phyloP scores from a whole-genome alignment of 1,140 invertebrate genomes.

The Drosophila repletoides region DNA sequence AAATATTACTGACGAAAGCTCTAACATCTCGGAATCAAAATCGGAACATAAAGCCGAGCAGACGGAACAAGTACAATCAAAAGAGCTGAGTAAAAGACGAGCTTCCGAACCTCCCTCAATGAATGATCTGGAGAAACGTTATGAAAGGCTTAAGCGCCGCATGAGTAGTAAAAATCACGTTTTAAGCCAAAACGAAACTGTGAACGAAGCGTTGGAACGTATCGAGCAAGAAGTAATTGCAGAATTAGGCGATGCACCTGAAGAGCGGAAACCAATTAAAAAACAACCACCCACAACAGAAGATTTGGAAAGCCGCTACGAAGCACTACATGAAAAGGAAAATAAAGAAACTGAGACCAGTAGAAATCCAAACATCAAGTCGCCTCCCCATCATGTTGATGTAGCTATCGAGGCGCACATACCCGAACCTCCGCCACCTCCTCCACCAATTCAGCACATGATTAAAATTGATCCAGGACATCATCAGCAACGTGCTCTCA shows the following conservation, averaged over 20 bases:
- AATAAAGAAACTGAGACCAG: constrained; percentile 1
- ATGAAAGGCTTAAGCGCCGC: constrained; percentile 63
- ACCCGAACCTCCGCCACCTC: constrained; percentile 49
- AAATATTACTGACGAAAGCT: not conserved
- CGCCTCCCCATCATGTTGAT: constrained; percentile 35
- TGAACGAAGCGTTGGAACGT: constrained; percentile 50
- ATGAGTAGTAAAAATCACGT: constrained; percentile 66
- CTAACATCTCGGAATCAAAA: not conserved
- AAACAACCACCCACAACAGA: constrained; percentile 55
- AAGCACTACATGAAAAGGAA: constrained; percentile 51
- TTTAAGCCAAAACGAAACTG: constrained; percentile 35
- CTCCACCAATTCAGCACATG: constrained; percentile 20
- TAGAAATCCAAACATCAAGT: not conserved
- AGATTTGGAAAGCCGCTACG: constrained; percentile 65
- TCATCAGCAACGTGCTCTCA: constrained; percentile 60
- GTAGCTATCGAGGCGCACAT: constrained; percentile 68
- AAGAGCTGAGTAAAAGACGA: constrained; percentile 42
- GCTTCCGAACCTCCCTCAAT: constrained; percentile 74
- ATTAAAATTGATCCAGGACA: constrained; percentile 18
- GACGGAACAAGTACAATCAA: not conserved
- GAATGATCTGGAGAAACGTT: constrained; percentile 76
- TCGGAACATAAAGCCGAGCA: not conserved
- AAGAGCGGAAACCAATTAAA: constrained; percentile 7
- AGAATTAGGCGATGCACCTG: constrained; percentile 27
- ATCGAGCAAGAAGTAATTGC: constrained; percentile 60